phyloP scores from a whole-genome alignment of 2,888 invertebrate species.

The Cephus spinipes region DNA sequence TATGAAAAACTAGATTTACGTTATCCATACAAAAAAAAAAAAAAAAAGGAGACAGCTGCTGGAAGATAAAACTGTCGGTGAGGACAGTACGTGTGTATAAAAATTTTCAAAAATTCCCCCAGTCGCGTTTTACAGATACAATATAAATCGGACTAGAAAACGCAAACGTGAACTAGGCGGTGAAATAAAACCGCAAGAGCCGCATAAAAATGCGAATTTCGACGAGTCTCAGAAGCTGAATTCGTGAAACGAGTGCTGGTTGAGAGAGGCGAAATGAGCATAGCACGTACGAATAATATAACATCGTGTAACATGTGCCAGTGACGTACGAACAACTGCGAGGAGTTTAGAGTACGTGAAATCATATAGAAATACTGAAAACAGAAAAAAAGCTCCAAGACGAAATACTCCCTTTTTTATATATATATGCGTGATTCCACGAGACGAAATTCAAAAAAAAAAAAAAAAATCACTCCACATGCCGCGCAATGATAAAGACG shows the following conservation, averaged over 20 bases:
- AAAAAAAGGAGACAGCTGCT: neutral
- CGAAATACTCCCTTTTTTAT: no score
- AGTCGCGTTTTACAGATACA: neutral
- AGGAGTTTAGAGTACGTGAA: neutral
- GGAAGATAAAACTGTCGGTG: neutral
- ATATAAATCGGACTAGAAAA: neutral
- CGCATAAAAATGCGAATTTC: neutral
- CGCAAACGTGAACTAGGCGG: neutral
- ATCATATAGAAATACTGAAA: neutral
- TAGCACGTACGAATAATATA: slow-evolving; percentile 40
- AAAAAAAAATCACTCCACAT: no score
- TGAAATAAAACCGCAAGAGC: neutral
- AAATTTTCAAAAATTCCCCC: neutral
- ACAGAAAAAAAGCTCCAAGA: neutral
- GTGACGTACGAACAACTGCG: slow-evolving; percentile 23
- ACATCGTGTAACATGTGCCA: slow-evolving; percentile 40
- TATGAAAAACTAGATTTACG: neutral
- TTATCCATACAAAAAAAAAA: neutral
- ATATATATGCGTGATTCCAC: neutral
- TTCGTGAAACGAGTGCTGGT: neutral
- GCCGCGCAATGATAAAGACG: no score
- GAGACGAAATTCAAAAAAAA: no score
- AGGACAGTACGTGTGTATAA: neutral
- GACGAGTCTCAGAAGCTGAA: neutral
- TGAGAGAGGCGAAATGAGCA: slow-evolving; percentile 17